These are phyloP conservation scores for Carterocephalus palaemon DNA, from an alignment of 2,888 invertebrate genomes.

Conservation along the genomic window DNA sequence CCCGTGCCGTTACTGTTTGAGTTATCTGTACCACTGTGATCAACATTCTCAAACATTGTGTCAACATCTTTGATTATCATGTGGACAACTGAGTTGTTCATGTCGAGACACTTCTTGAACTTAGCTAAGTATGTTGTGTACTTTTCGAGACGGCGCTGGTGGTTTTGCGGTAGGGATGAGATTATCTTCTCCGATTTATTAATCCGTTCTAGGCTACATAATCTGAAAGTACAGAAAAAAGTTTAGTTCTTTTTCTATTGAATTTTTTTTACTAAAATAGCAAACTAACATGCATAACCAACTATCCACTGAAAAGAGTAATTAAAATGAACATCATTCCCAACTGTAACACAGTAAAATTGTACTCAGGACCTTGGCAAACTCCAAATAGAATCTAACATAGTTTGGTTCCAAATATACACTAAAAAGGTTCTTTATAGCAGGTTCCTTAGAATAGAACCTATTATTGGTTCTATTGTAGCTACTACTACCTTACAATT, in stretches of 20 bases:
- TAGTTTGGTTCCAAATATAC: too few relatives aligned
- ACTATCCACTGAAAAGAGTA: too few relatives aligned
- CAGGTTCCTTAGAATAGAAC: too few relatives aligned
- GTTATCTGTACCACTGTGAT: slow-evolving; percentile 46
- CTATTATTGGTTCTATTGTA: too few relatives aligned
- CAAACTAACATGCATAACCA: too few relatives aligned
- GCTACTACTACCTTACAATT: too few relatives aligned
- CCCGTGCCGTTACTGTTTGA: slow-evolving; percentile 54
- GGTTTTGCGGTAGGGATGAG: slow-evolving; percentile 83
- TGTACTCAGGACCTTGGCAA: too few relatives aligned
- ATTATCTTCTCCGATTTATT: slow-evolving; percentile 87
- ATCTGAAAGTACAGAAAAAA: slow-evolving; percentile 66
- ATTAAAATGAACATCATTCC: too few relatives aligned
- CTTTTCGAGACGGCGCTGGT: slow-evolving; percentile 85
- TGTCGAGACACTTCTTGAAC: slow-evolving; percentile 88
- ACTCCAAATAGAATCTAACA: too few relatives aligned
- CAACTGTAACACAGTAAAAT: too few relatives aligned
- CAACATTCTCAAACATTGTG: slow-evolving; percentile 89
- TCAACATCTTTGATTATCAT: slow-evolving; percentile 88
- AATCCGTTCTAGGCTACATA: slow-evolving; percentile 86
- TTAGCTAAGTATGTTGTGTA: slow-evolving; percentile 87
- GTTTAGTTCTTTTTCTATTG: not conserved
- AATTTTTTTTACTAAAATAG: not conserved
- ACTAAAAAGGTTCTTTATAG: too few relatives aligned
- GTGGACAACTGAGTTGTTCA: slow-evolving; percentile 82